Conservation (phyloP, 1,140 invertebrate genomes). For the Drosophila takahashii region DNA sequence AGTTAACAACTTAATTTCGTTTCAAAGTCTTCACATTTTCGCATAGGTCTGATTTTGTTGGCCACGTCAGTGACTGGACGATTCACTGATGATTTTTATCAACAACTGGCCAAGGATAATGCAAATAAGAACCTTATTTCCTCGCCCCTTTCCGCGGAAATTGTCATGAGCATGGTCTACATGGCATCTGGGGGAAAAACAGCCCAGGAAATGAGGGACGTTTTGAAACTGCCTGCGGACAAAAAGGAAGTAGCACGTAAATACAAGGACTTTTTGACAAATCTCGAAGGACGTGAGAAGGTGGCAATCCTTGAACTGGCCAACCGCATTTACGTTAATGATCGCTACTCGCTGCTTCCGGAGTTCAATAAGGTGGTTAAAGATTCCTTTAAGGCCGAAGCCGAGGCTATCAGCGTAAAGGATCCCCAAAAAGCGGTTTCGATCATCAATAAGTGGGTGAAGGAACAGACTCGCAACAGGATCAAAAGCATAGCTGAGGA, state of each 20-base stretch:
- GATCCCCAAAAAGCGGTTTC: constrained; percentile 61
- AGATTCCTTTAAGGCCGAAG: constrained; percentile 58
- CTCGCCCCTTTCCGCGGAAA: constrained; percentile 79
- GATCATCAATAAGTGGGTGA: constrained; percentile 85
- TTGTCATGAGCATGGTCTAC: constrained; percentile 86
- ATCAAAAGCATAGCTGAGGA: constrained; percentile 86
- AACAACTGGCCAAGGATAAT: not conserved
- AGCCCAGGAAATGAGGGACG: constrained; percentile 85
- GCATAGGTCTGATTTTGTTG: not conserved
- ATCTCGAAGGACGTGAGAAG: constrained; percentile 32
- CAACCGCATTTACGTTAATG: constrained; percentile 72
- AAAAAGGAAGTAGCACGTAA: constrained; percentile 33
- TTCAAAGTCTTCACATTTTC: too few relatives aligned
- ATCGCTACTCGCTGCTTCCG: too few relatives aligned
- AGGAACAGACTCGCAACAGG: constrained; percentile 85
- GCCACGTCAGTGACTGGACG: too few relatives aligned
- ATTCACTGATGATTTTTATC: not conserved
- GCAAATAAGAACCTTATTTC: constrained; percentile 83
- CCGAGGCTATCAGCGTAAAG: constrained; percentile 85
- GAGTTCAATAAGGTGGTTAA: constrained; percentile 49
- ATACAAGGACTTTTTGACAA: constrained; percentile 11
- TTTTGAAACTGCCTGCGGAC: constrained; percentile 79
- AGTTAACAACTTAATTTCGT: not conserved
- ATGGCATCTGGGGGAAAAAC: constrained; percentile 86
- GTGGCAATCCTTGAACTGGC: constrained; percentile 55